These are phyloP conservation scores for Melanotaenia pygmaea DNA, from an alignment of 2,797 vertebrate genomes.

Conservation along the genomic window DNA sequence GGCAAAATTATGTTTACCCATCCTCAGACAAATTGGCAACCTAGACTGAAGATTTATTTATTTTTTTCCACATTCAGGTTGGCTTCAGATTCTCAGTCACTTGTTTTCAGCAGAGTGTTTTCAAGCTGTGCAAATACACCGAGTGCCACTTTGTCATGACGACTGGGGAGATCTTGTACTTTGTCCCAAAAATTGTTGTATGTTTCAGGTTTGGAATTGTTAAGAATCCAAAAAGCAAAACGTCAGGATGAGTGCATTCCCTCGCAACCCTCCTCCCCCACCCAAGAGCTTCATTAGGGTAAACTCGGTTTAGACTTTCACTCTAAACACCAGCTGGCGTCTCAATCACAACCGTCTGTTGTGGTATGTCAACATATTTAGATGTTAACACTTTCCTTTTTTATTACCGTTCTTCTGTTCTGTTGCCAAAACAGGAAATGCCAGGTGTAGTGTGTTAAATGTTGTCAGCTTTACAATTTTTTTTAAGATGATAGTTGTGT, in stretches of 20 bases:
- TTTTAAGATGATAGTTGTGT: background rate
- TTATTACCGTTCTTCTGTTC: slow-evolving; percentile 23
- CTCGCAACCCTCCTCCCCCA: background rate
- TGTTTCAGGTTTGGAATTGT: slow-evolving; percentile 61
- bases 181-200: slow-evolving; percentile 55
- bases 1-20: slow-evolving; percentile 55
- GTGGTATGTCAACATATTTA: slow-evolving; percentile 72
- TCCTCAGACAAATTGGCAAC: slow-evolving; percentile 54
- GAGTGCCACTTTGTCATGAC: slow-evolving; percentile 52
- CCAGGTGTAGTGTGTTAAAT: background rate
- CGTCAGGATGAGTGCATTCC: slow-evolving; percentile 43
- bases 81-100: slow-evolving; percentile 50
- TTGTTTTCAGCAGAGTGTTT: slow-evolving; percentile 48
- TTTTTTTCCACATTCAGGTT: slow-evolving; percentile 49
- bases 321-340: slow-evolving; percentile 81
- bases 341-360: slow-evolving; percentile 78
- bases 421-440: slow-evolving; percentile 13
- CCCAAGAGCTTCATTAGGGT: slow-evolving; percentile 68
- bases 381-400: slow-evolving; percentile 56
- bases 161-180: slow-evolving; percentile 53
- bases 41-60: slow-evolving; percentile 41
- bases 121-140: slow-evolving; percentile 70
- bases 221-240: slow-evolving; percentile 62
- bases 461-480: slow-evolving; percentile 12
- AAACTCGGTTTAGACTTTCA: slow-evolving; percentile 75